phyloP scores from a whole-genome alignment of 2,113 vertebrate species.

The Athene cunicularia region DNA sequence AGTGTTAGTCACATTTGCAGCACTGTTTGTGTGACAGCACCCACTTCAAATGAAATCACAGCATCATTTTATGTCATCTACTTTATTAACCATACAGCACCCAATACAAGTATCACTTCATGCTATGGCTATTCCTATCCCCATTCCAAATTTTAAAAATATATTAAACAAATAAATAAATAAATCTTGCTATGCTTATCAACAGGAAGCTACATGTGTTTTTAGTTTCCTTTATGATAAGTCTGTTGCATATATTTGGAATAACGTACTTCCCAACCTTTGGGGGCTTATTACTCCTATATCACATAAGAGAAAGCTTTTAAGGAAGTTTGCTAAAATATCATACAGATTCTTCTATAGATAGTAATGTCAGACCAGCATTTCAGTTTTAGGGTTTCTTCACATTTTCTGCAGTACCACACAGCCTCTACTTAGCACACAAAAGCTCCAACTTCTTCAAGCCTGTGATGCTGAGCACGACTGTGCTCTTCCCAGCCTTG shows the following conservation, averaged over 20 bases:
- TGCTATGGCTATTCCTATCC: not conserved
- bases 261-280: not conserved
- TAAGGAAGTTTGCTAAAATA: not conserved
- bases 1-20: not conserved
- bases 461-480: not conserved
- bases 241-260: not conserved
- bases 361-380: not conserved
- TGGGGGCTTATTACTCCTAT: not conserved
- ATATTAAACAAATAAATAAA: not conserved
- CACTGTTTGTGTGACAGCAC: not conserved
- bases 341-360: not conserved
- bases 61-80: not conserved
- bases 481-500: not conserved
- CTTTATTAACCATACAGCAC: not conserved
- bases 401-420: not conserved
- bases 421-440: not conserved
- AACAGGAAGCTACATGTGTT: not conserved
- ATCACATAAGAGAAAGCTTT: not conserved
- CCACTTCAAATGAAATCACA: not conserved
- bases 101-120: not conserved
- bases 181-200: fast-evolving
- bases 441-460: not conserved
- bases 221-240: not conserved
- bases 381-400: not conserved
- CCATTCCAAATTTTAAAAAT: not conserved